Evolutionary conservation across 2,113 vertebrate species (phyloP), one percentile per base, ranked within the genome.

Genomic region (Macquaria australasica): DNA sequence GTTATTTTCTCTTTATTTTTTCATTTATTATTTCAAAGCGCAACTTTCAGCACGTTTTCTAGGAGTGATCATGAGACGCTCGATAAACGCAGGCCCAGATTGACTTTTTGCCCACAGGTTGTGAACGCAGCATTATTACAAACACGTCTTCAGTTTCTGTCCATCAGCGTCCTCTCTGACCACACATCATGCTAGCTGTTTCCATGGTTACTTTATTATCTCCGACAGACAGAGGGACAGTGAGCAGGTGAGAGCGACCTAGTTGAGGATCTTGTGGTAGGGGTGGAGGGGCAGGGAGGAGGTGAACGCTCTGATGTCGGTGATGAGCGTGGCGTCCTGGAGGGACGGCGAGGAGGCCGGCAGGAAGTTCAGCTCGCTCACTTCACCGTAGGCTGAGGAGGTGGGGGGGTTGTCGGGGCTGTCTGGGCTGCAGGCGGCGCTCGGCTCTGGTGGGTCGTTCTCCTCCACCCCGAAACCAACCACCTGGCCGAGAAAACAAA

Each of bases 211-310:
- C 21, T 56, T 20, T 25, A 43, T 69, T 18, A 55, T 23, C 59
- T 21, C 62, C 4, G 25, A 45, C n/a, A n/a, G 0, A 48, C n/a
- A 28, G 3, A 8, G 28, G 58, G 37, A 53, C 43, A 14, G n/a
- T 5, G 21, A 63, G 31, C 31, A 48, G 45, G 45, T 3, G 68
- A 20, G 67, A 8, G 31, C 0, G 62, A n/a, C 69, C 82, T 97
- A 99, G 95, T 96, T 94, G 88, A 99, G 91, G 96, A 99, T 96
- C 91, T 99, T 99, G 93, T 99, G 98, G 95, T 97, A 97, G 23
- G 98, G 98, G 93, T 97, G 96, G 73, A 99, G 96, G 82, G 91
- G 95, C 72, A 98, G 96, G 51, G 94, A 94, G 81, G 97, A 95
- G 66, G 96, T 98, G 94, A 99, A 99, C 64, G 95, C 93, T 86